Percentiles rank a stretch among this genome's conserved stretches.
These are phyloP conservation scores for Nematostella vectensis DNA, from an alignment of 92 coral and sea anemone species.

Conservation along the genomic window DNA sequence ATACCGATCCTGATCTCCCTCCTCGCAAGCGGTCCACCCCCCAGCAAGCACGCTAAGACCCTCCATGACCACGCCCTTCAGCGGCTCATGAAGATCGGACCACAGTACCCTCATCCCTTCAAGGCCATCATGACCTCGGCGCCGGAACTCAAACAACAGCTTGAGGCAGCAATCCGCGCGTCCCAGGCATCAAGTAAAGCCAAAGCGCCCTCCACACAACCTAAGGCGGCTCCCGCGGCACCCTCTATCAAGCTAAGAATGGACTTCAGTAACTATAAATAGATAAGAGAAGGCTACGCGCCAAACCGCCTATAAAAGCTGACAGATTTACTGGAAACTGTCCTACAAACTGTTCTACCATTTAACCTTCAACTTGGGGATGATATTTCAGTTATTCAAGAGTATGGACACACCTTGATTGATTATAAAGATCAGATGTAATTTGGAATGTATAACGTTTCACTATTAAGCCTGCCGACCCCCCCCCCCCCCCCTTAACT, in stretches of 20 bases:
- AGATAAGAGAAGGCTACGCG: too few relatives aligned
- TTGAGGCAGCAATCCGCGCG: conserved; percentile 83
- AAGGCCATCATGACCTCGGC: conserved; percentile 82
- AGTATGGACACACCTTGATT: too few relatives aligned
- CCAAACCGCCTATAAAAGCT: too few relatives aligned
- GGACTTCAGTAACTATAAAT: conserved; percentile 98
- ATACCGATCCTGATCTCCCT: conserved; percentile 83
- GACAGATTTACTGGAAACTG: too few relatives aligned
- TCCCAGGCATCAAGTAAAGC: conserved; percentile 70
- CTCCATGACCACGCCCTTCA: conserved; percentile 88
- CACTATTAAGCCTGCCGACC: too few relatives aligned
- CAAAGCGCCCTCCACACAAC: conserved; percentile 59
- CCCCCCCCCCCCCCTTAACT: too few relatives aligned
- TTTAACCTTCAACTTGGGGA: too few relatives aligned
- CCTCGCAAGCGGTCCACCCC: conserved; percentile 52
- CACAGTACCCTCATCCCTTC: conserved; percentile 91
- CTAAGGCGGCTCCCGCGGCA: conserved; percentile 70
- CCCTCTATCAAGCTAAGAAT: conserved; percentile 90
- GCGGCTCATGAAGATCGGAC: conserved; percentile 95
- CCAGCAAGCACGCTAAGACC: conserved; percentile 53
- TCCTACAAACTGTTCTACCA: too few relatives aligned
- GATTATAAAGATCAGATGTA: too few relatives aligned
- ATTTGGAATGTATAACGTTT: too few relatives aligned
- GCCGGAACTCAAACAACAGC: conserved; percentile 79
- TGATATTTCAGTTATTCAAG: too few relatives aligned